Evolutionary conservation across 2,113 vertebrate species (phyloP), one percentile per base, ranked within the genome.

Genomic region (Grallaria varia): DNA sequence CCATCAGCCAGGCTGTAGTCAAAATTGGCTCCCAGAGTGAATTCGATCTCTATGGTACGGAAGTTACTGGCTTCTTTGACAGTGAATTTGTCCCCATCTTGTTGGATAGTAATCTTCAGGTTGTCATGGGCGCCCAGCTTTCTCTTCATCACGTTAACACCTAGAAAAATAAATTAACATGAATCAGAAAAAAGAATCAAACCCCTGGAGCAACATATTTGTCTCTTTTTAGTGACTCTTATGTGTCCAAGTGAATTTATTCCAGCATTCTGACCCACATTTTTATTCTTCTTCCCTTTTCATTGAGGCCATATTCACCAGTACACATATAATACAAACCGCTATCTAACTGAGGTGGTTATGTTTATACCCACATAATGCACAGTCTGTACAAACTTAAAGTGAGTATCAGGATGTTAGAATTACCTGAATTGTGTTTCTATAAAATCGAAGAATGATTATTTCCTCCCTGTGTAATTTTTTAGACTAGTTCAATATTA

Each of bases 41-140:
- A 99, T 85, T 98, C 97, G n/a, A 98, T 94, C 4, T 99, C 98
- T 37, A 97, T 94, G 60, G 15, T 98, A 77, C 99, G 98, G 95
- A 99, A 99, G 50, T 80, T 97, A 96, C 99, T 99, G 64, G 98
- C 98, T 97, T 99, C 99, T 72, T 99, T 98, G 93, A 99, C 14
- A 15, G 68, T 97, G 59, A 99, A 99, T 88, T 98, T 98, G 91
- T 99, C 97, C 68, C 98, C 99, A 1, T 97, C 98, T 95, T 99
- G 99, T 33, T 98, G 97, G 63, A 99, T 98, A 77, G 33, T 98
- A 81, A 99, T 15, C 89, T 99, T 99, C 95, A 99, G 95, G 62
- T 99, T 99, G 87, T 99, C 99, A 10, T 99, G 99, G 81, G 98
- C 97, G 3, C 98, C 99, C 87, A 99, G 94, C 72, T 99, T 99